Evolutionary conservation across 2,888 invertebrate genomes (phyloP).

Genomic region (Platycnemis pennipes): DNA sequence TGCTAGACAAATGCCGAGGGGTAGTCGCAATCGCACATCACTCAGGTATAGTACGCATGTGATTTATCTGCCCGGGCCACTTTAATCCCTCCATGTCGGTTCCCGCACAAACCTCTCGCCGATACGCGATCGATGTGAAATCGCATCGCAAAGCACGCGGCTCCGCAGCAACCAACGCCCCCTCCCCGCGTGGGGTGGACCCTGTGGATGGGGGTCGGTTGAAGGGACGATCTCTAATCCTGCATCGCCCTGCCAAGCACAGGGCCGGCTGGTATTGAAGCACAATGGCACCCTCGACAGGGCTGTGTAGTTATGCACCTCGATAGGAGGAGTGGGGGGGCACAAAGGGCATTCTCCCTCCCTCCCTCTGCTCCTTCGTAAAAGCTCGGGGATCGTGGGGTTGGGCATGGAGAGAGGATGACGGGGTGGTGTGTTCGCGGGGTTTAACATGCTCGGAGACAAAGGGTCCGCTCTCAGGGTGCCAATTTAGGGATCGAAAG

Average conservation of each 20-base stretch:
- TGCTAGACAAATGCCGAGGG: too few species aligned
- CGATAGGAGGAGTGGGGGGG: neutral
- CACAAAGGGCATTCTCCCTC: neutral
- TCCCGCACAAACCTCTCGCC: too few species aligned
- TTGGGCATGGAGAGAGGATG: neutral
- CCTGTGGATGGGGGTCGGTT: too few species aligned
- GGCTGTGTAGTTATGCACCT: neutral
- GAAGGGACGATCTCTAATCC: too few species aligned
- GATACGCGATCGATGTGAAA: too few species aligned
- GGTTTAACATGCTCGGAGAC: neutral
- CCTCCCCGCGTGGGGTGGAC: too few species aligned
- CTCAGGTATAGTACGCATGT: too few species aligned
- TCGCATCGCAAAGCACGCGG: too few species aligned
- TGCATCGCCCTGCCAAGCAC: neutral
- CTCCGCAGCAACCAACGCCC: too few species aligned
- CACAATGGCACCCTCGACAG: neutral
- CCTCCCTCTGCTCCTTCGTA: neutral
- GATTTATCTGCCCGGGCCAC: too few species aligned
- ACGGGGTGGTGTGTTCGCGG: neutral
- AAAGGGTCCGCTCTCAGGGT: neutral
- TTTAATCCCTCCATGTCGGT: too few species aligned
- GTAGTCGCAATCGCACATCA: too few species aligned
- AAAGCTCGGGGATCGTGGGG: neutral
- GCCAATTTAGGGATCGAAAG: neutral
- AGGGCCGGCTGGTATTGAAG: neutral